Percentiles rank a stretch among this genome's conserved stretches.
Evolutionary conservation across 2,113 vertebrate species (phyloP).

Genomic region (Elephantulus edwardii): DNA sequence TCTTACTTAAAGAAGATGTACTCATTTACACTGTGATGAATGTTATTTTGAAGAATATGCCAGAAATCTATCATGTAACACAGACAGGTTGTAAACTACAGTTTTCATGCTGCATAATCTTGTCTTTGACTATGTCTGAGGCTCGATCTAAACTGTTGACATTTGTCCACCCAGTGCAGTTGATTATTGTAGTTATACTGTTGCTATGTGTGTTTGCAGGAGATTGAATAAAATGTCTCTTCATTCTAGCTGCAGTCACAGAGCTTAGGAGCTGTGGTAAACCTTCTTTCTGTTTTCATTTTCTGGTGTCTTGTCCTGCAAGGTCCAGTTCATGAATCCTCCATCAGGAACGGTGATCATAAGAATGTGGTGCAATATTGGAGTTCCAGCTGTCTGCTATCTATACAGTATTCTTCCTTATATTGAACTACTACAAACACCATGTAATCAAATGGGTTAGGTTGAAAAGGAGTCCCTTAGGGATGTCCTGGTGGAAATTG

Average conservation of each 20-base stretch:
- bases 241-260: neutral
- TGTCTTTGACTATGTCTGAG: constrained; percentile 38
- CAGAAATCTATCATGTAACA: constrained; percentile 37
- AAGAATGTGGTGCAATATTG: neutral
- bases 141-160: constrained; percentile 41
- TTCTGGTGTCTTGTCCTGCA: neutral
- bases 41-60: constrained; percentile 10
- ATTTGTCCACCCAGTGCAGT: constrained; percentile 46
- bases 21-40: constrained; percentile 17
- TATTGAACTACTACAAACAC: neutral
- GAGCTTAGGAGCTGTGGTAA: constrained; percentile 33
- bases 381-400: neutral
- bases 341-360: neutral
- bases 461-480: neutral
- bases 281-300: neutral
- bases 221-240: neutral
- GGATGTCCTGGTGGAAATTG: neutral
- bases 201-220: neutral
- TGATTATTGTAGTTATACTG: neutral
- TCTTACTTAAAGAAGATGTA: constrained; percentile 45
- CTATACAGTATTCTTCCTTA: neutral
- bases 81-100: constrained; percentile 46
- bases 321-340: neutral
- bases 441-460: neutral
- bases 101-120: constrained; percentile 57